Base-by-base conservation (phyloP, 2,797 vertebrate genomes). In the Poliocrania exsul region DNA sequence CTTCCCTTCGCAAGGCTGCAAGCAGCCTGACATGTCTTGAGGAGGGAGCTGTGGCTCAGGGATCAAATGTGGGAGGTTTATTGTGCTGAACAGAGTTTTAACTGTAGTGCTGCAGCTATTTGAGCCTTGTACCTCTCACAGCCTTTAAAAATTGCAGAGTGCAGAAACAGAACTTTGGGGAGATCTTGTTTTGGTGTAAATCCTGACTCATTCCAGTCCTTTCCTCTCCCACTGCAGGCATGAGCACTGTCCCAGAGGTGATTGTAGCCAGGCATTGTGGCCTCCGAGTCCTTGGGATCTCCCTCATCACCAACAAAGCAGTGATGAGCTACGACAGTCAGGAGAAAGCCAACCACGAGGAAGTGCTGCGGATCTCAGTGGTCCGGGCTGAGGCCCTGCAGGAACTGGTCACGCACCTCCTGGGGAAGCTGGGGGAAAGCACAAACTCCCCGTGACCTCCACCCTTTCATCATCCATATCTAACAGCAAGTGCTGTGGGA, bases 211-310 rank as follows among this genome's bases (percentile, higher is more conserved):
- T 16, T 40, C 29, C 29, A 6, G 2, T 61, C 40, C 31, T 78
- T 79, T 87, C 28, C 46, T 73, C 61, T 40, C 37, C 31, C 14
- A 2, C 49, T 2, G 0, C 9, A 99, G 98, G 98, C 29, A 99
- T 99, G 99, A 99, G 99, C 95, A 99, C 98, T 0, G 98, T 98
- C 23, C 98, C 98, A 21, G 99, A 99, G 93, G 98, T 99, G 51
- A 96, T 99, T 64, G 97, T 98, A 75, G 99, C 99, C 60, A 98
- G 98, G 50, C 99, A 99, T 38, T 99, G 98, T 3, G 98, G 98
- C 50, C 69, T 99, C 51, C 97, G 98, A 4, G 98, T 99, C 70
- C 94, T 99, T 20, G 98, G 99, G 53, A 95, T 99, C 72, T 99
- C 98, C 23, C 98, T 99, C 71, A 98, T 99, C 95, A 99, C 98